Evolutionary conservation across 2,113 vertebrate genomes (phyloP), one percentile per base, ranked within the genome.

Genomic region (Lepisosteus osseus): DNA sequence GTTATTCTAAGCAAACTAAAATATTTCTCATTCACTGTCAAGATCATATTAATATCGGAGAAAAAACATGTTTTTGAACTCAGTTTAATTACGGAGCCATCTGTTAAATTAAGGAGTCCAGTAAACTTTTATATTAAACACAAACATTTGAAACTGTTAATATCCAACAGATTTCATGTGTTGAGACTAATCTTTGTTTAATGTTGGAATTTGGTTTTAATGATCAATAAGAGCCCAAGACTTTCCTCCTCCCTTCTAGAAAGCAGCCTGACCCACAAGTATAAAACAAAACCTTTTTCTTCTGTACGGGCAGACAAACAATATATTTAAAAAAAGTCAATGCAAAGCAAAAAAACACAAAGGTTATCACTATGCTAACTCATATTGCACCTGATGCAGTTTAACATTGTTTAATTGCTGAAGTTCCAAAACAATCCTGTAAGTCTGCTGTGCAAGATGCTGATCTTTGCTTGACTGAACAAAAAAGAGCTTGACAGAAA

Each of bases 271-370:
- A 83, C 77, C 81, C 79, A 77, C 76, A 71, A 68, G 42, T 70
- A 84, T 85, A 83, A 84, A 85, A 84, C 79, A 84, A 78, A 77
- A 77, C 17, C 71, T 78, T 80, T 83, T 85, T 79, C 80, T 83
- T 85, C 83, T 81, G 85, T 81, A 77, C 85, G 84, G 81, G 76
- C 71, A 64, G 59, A 62, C 47, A 59, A 74, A 75, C 73, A 45
- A 62, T 7, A 1, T n/a, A 47, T 65, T 67, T 54, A 42, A 62
- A 57, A 67, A 75, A 72, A 63, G 61, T 61, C 17, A 42, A 15
- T 70, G 55, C 51, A 63, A 43, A 64, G 61, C 61, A 68, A 66
- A 4, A 41, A 68, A 47, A 17, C 1, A 0, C 45, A 61, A 41
- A 77, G 79, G 77, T 73, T 69, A 73, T 66, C 72, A 74, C 54